Conservation (phyloP, 2,888 invertebrate species). For the Siphlonurus alternatus region DNA sequence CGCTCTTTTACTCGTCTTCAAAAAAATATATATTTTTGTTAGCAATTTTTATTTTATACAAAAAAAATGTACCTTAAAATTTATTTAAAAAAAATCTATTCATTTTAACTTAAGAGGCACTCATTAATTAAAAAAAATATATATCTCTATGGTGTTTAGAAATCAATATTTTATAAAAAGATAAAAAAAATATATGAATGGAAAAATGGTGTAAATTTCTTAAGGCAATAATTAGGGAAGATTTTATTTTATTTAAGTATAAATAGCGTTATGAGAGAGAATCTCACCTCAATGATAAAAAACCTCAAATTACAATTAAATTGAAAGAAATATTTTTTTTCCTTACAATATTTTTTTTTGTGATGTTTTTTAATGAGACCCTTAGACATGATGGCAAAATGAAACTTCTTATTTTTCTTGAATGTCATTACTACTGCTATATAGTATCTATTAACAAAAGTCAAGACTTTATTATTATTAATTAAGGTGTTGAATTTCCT, state of each 20-base stretch:
- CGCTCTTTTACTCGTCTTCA: no score
- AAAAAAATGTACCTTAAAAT: no score
- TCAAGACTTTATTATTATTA: not conserved
- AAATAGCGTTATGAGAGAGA: no score
- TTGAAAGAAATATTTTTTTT: not conserved
- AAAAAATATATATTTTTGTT: no score
- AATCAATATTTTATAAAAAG: not conserved
- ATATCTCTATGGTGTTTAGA: not conserved
- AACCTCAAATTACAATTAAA: not conserved
- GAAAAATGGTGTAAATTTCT: not conserved
- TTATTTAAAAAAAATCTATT: no score
- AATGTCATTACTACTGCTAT: not conserved
- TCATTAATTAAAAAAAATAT: not conserved
- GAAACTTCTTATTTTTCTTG: not conserved
- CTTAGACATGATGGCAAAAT: not conserved
- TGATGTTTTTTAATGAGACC: not conserved
- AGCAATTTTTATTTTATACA: no score
- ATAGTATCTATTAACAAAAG: not conserved
- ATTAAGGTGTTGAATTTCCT: not conserved
- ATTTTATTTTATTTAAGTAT: not conserved
- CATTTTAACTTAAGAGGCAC: not conserved
- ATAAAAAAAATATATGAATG: no score
- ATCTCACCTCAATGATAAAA: no score
- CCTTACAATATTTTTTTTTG: not conserved
- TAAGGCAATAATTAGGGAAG: not conserved